Percentiles rank a stretch among this genome's conserved stretches.
These are phyloP conservation scores for Drosophila arawakana DNA, from an alignment of 1,140 invertebrate species.

Conservation along the genomic window DNA sequence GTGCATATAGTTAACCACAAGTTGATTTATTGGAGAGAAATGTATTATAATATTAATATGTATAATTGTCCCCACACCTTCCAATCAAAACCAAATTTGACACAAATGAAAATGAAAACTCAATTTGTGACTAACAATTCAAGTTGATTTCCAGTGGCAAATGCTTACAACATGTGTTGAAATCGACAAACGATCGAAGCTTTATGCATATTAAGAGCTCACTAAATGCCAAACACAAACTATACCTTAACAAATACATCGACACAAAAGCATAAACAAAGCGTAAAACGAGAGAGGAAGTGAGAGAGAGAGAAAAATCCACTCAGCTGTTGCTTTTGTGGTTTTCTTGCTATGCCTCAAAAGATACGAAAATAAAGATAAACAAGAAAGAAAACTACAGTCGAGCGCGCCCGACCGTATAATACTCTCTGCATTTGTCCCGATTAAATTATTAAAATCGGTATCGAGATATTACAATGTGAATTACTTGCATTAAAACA, in stretches of 20 bases:
- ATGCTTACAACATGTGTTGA: slow-evolving; percentile 58
- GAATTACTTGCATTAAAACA: too few relatives aligned
- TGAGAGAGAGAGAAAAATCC: background rate
- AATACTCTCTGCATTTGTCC: too few relatives aligned
- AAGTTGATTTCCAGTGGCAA: slow-evolving; percentile 10
- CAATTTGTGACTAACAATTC: slow-evolving; percentile 22
- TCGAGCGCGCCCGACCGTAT: too few relatives aligned
- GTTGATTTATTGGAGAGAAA: too few relatives aligned
- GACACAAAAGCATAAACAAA: slow-evolving; percentile 55
- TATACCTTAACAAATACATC: slow-evolving; percentile 16
- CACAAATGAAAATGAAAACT: slow-evolving; percentile 50
- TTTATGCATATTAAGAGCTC: slow-evolving; percentile 69
- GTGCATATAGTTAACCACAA: too few relatives aligned
- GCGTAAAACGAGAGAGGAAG: slow-evolving; percentile 5
- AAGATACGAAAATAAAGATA: slow-evolving; percentile 35
- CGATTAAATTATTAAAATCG: too few relatives aligned
- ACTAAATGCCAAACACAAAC: slow-evolving; percentile 14
- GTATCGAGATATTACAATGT: too few relatives aligned
- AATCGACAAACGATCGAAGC: slow-evolving; percentile 60
- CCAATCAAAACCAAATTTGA: background rate
- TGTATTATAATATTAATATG: too few relatives aligned
- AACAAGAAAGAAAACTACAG: too few relatives aligned
- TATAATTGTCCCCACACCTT: background rate
- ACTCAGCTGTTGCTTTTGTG: slow-evolving; percentile 55
- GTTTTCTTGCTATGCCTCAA: slow-evolving; percentile 38